Percentiles rank a stretch among this genome's conserved stretches.
Conservation (phyloP, 2,797 vertebrate species). For the Lutjanus campechanus region DNA sequence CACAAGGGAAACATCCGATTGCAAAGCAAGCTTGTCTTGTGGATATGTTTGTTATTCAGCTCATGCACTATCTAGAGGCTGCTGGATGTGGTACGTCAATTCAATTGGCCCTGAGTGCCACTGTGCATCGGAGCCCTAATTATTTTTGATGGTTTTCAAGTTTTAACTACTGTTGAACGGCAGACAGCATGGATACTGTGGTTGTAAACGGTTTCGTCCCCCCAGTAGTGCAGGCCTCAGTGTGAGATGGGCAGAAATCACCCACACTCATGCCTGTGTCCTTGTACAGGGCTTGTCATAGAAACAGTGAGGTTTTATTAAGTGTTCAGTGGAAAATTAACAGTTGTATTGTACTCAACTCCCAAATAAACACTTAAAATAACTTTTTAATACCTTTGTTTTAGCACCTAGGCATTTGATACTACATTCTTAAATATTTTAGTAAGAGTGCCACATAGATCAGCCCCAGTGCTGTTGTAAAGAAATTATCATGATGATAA, state of each 20-base stretch:
- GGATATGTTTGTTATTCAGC: conserved; percentile 85
- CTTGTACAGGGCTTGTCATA: conserved; percentile 6
- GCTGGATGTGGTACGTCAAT: conserved; percentile 84
- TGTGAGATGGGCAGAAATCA: conserved; percentile 49
- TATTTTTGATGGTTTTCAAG: conserved; percentile 80
- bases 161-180: conserved; percentile 75
- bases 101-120: conserved; percentile 83
- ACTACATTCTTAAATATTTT: conserved; percentile 13
- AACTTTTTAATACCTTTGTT: conserved; percentile 17
- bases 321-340: conserved; percentile 18
- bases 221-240: conserved; percentile 17
- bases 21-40: conserved; percentile 80
- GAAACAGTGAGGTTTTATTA: conserved; percentile 22
- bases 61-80: conserved; percentile 83
- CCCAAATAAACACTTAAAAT: not conserved
- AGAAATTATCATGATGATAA: conserved; percentile 7
- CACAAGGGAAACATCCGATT: conserved; percentile 77
- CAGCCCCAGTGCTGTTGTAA: not conserved
- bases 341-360: not conserved
- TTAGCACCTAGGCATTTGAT: conserved; percentile 20
- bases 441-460: not conserved
- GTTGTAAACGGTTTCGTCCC: conserved; percentile 49
- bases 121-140: conserved; percentile 79
- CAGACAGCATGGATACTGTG: conserved; percentile 39
- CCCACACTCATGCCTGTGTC: conserved; percentile 22